Base-by-base conservation (phyloP, 2,797 vertebrate species). In the Propithecus perrieri region DNA sequence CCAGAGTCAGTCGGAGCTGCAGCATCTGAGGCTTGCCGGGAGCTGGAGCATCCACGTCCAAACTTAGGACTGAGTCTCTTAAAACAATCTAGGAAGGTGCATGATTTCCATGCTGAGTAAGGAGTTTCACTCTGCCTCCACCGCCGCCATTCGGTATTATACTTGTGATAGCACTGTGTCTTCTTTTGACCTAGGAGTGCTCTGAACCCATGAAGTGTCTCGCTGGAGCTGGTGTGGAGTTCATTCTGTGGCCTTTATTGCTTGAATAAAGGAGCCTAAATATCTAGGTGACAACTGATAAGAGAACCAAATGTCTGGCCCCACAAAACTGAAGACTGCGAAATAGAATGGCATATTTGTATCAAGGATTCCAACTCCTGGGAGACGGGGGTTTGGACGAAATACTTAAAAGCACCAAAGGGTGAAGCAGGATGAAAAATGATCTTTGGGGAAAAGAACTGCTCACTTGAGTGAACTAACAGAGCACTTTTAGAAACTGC, bases 121-220 rank as follows among this genome's bases (percentile, higher is more conserved):
- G 24, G 22, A 84, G 69, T 84, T 90, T 79, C 69, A 69, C 22
- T 81, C 41, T 71, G 78, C 43, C 88, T 65, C 71, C 61, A 33
- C 48, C 11, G 7, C 28, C 0, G 0, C 18, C 24, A 6, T 85
- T 76, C 20, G 14, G 5, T 75, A 3, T 43, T 46, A 41, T 1
- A 55, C 12, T 81, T 61, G 50, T 41, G 35, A 50, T 38, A 53
- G 69, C 11, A 7, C 61, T 48, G 10, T 33, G 53, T 85, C 41
- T 26, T 69, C 76, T 89, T 53, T 57, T 57, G 38, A 72, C 6
- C 30, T 46, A 69, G 8, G 6, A 78, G 43, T 46, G 24, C 71
- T 46, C 92, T 13, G 28, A 83, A 38, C 28, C 55, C 55, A 11
- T 8, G 57, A 13, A 78, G 8, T 17, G 12, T 38, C 72, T 91